Percentiles rank a stretch among this genome's conserved stretches.
Evolutionary conservation across 2,113 vertebrate genomes (phyloP).

Genomic region (Periophthalmus modestus): DNA sequence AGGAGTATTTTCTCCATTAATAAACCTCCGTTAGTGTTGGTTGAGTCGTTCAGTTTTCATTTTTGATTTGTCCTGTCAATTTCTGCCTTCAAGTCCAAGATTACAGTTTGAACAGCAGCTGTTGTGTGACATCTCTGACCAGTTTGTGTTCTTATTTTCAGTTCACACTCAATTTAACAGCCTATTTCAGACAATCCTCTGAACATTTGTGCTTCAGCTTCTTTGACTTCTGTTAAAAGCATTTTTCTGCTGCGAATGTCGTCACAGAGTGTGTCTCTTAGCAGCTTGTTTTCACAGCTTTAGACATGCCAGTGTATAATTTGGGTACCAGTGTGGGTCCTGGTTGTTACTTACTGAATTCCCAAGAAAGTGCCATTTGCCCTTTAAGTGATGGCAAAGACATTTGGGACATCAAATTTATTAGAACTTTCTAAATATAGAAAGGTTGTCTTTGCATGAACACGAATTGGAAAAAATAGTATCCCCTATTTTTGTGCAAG

Average conservation of each 20-base stretch:
- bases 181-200: slow-evolving; percentile 49
- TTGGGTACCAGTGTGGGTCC: slow-evolving; percentile 27
- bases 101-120: slow-evolving; percentile 15
- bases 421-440: neutral
- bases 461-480: neutral
- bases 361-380: slow-evolving; percentile 15
- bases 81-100: neutral
- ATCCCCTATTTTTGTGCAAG: neutral
- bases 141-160: slow-evolving; percentile 20
- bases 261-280: slow-evolving; percentile 40
- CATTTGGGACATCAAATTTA: neutral
- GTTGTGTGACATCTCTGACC: slow-evolving; percentile 10
- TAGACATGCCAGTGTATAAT: slow-evolving; percentile 30
- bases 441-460: neutral
- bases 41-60: neutral
- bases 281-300: slow-evolving; percentile 51
- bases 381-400: slow-evolving; percentile 12
- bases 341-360: slow-evolving; percentile 18
- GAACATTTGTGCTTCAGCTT: slow-evolving; percentile 51
- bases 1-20: neutral
- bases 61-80: slow-evolving; percentile 17
- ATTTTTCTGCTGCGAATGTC: slow-evolving; percentile 52
- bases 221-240: slow-evolving; percentile 40
- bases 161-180: slow-evolving; percentile 46
- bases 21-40: neutral